These are phyloP conservation scores for Scaptomyza hsui DNA, from an alignment of 1,140 invertebrate species.

Conservation along the genomic window DNA sequence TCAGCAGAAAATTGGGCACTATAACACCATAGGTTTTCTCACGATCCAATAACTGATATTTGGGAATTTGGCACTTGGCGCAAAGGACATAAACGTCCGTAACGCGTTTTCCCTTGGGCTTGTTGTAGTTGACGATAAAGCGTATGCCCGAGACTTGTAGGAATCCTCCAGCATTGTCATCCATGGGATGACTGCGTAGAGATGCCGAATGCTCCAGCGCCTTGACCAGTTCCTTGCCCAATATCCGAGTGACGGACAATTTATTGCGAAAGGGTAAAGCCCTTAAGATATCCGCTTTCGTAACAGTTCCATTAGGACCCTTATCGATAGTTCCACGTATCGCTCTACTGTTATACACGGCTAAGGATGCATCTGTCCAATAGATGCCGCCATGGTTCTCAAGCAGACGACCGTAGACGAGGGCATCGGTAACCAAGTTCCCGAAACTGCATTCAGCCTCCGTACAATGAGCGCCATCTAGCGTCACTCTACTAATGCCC, in stretches of 20 bases:
- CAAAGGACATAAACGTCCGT: conserved; percentile 85
- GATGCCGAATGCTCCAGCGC: conserved; percentile 86
- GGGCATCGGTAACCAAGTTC: conserved; percentile 91
- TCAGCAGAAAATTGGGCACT: conserved; percentile 63
- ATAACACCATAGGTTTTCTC: conserved; percentile 84
- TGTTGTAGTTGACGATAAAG: conserved; percentile 85
- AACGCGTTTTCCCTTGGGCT: conserved; percentile 84
- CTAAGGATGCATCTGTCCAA: conserved; percentile 92
- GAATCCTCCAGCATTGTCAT: conserved; percentile 86
- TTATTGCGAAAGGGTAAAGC: conserved; percentile 86
- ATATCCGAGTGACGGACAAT: conserved; percentile 85
- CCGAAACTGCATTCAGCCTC: conserved; percentile 93
- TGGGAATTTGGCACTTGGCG: conserved; percentile 84
- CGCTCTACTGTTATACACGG: conserved; percentile 89
- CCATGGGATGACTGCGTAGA: conserved; percentile 82
- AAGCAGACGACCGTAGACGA: conserved; percentile 85
- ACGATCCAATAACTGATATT: conserved; percentile 18
- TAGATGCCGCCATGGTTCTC: conserved; percentile 82
- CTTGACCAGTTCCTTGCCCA: conserved; percentile 79
- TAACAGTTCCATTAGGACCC: conserved; percentile 49
- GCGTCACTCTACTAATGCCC: conserved; percentile 87
- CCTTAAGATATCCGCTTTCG: conserved; percentile 71
- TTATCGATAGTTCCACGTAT: conserved; percentile 64
- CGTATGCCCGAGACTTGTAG: conserved; percentile 87
- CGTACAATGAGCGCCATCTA: conserved; percentile 87